A percentile compares a stretch with the other conserved stretches of the same genome.
Evolutionary conservation across 2,797 vertebrate species (phyloP).

Genomic region (Eptatretus atami): DNA sequence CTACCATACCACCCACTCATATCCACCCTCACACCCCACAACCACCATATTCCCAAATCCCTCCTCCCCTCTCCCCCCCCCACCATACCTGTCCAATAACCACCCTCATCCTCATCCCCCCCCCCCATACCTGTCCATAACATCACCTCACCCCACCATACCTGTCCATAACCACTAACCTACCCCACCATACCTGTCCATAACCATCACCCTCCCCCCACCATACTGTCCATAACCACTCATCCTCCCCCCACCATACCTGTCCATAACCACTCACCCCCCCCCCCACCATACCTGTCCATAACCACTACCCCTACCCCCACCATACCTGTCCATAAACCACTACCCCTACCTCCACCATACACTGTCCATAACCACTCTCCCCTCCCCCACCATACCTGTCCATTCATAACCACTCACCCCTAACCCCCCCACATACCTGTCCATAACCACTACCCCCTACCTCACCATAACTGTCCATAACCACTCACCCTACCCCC

Average conservation of each 20-base stretch:
- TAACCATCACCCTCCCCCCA: too few relatives aligned
- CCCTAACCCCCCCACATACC: too few relatives aligned
- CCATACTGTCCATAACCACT: background rate
- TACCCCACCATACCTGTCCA: background rate
- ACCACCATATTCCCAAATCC: too few relatives aligned
- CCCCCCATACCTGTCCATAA: background rate
- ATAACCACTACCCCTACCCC: constrained; percentile 1
- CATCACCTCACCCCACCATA: too few relatives aligned
- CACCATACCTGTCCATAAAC: too few relatives aligned
- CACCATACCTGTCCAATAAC: background rate
- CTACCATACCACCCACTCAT: too few relatives aligned
- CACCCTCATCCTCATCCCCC: too few relatives aligned
- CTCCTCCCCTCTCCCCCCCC: too few relatives aligned
- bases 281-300: background rate
- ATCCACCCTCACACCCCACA: too few relatives aligned
- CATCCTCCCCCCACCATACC: background rate
- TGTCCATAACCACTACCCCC: background rate
- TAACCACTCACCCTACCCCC: background rate
- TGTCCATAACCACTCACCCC: too few relatives aligned
- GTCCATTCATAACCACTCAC: too few relatives aligned
- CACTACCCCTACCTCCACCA: too few relatives aligned
- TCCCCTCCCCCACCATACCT: background rate
- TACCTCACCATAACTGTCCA: background rate
- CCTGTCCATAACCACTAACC: background rate
- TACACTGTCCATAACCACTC: background rate